Evolutionary conservation across 2,797 vertebrate species (phyloP).

Genomic region (Crenuchus spilurus): DNA sequence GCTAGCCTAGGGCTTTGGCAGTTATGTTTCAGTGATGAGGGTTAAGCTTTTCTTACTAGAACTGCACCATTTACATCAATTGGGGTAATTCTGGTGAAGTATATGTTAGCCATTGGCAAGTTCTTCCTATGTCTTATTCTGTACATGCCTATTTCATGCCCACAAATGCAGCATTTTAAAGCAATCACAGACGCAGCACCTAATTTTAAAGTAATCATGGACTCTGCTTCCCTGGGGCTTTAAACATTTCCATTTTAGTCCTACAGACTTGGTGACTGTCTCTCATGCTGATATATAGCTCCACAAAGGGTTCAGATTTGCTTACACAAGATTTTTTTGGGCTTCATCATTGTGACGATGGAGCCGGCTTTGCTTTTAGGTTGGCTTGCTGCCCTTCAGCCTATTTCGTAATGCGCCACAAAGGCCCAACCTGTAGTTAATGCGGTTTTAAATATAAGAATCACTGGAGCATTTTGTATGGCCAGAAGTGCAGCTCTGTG

Average conservation of each 20-base stretch:
- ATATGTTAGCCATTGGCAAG: no score
- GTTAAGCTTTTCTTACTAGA: no score
- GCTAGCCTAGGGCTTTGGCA: no score
- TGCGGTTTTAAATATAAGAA: slow-evolving; percentile 26
- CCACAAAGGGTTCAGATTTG: not conserved
- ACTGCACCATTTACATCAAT: no score
- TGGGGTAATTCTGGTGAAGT: no score
- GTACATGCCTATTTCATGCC: no score
- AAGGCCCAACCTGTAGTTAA: slow-evolving; percentile 16
- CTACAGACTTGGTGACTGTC: not conserved
- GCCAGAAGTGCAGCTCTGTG: not conserved
- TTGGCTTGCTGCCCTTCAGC: not conserved
- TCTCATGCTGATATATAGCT: not conserved
- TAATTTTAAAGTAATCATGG: no score
- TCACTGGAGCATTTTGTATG: not conserved
- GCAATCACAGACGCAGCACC: no score
- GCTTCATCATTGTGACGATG: not conserved
- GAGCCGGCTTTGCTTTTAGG: not conserved
- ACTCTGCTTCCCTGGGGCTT: no score
- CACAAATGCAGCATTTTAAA: no score
- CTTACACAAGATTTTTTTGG: not conserved
- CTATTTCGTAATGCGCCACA: not conserved
- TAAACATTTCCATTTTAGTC: not conserved
- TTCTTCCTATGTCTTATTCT: no score
- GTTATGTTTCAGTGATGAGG: no score